These are phyloP conservation scores for Equus quagga DNA, from an alignment of 2,113 vertebrate species.

Conservation along the genomic window DNA sequence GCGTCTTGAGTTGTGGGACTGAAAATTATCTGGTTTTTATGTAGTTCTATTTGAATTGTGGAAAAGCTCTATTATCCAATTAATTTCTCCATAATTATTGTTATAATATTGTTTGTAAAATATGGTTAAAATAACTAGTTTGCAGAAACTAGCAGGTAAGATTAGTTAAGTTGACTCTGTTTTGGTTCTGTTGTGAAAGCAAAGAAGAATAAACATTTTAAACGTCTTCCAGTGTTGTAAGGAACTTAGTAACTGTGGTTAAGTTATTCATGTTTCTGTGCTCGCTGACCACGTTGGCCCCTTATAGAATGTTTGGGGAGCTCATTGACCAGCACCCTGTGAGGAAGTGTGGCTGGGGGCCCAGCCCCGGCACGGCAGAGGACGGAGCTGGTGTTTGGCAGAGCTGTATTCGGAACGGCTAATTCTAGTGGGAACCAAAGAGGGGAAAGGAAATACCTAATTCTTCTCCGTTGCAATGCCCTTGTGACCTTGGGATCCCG, in stretches of 20 bases:
- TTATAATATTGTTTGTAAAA: neutral
- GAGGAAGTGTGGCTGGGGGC: accelerated
- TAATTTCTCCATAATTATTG: neutral
- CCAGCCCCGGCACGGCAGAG: accelerated
- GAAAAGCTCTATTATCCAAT: neutral
- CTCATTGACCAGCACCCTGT: accelerated
- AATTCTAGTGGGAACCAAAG: neutral
- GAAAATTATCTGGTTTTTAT: neutral
- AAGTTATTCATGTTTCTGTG: neutral
- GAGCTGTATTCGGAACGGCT: neutral
- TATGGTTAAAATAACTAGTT: neutral
- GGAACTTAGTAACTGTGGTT: neutral
- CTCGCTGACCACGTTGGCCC: accelerated
- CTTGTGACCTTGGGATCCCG: no score
- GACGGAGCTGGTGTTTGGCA: accelerated
- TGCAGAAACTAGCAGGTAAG: neutral
- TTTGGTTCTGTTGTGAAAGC: slow-evolving; percentile 14
- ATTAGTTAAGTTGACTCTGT: neutral
- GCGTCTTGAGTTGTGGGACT: neutral
- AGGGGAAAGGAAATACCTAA: neutral
- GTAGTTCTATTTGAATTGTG: slow-evolving; percentile 34
- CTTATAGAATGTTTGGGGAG: accelerated
- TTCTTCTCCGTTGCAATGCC: neutral
- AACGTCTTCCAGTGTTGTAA: neutral
- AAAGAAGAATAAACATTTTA: slow-evolving; percentile 35